Conservation (phyloP, 1,140 invertebrate genomes). For the Mactra quadrangularis region DNA sequence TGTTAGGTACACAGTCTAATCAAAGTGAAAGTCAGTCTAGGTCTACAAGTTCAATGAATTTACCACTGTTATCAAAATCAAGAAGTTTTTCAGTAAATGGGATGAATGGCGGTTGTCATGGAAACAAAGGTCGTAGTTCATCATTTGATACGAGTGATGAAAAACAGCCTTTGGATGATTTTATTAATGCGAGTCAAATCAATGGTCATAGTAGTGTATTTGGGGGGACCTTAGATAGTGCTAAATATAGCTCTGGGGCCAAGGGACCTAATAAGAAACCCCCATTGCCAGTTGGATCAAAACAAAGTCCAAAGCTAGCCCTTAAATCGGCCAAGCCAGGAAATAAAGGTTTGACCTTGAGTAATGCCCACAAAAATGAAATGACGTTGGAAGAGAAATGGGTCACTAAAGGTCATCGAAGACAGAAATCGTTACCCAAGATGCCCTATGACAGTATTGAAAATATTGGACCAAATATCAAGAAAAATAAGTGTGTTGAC, state of each 20-base stretch:
- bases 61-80: no score
- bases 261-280: conserved; percentile 14
- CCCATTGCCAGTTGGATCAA: background rate
- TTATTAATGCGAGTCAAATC: no score
- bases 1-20: background rate
- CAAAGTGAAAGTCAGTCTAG: conserved; percentile 2
- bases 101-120: background rate
- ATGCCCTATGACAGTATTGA: conserved; percentile 15
- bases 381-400: conserved; percentile 8
- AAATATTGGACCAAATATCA: background rate
- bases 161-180: no score
- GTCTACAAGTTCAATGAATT: background rate
- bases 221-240: background rate
- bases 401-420: conserved; percentile 17
- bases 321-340: background rate
- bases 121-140: background rate
- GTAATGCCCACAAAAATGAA: background rate
- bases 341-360: background rate
- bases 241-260: background rate
- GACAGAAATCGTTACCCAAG: conserved; percentile 51
- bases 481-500: background rate
- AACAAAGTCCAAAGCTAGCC: conserved; percentile 10
- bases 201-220: background rate
- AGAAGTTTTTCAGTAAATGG: background rate
- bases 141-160: background rate